Evolutionary conservation across 2,888 invertebrate genomes (phyloP), one percentile per base, ranked within the genome.

Genomic region (Apamea anceps): DNA sequence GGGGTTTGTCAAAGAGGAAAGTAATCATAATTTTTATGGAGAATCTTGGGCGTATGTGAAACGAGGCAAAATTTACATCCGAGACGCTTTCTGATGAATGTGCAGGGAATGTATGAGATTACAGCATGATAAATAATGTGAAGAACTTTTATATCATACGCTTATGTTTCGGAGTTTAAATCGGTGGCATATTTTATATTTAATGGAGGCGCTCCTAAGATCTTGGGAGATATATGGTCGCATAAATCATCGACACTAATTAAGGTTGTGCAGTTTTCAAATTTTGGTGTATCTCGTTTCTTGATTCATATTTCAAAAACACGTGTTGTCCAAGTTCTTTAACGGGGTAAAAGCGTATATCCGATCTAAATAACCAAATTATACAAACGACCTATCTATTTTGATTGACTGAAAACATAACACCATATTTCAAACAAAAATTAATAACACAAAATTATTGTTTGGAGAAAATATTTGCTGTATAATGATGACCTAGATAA

Each of bases 11-110:
- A 94, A 92, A 93, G 93, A 91, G 91, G 90, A 92, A 90, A 91
- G 94, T 94, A 95, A 95, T 96, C 95, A 95, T 94, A 95, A 95
- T 96, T 96, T 94, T 95, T 95, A 94, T 93, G 90, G 89, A 91
- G 91, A 91, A 87, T 89, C 85, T 87, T 89, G 84, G 76, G 78
- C 72, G 82, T 87, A 85, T 91, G 90, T 87, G 88, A 80, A 80
- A 86, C 85, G 88, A 83, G 89, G 89, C 90, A 91, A 90, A 90
- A 92, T 89, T 90, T 89, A 84, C 89, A 89, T 89, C 84, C 80
- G 88, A 89, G 87, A 89, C 82, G 82, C 84, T 82, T 54, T 82
- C 89, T 90, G 91, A 90, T 88, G 87, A 89, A 91, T 91, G 88
- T 87, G 84, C 72, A 87, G 81, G 76, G 85, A 87, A 89, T 82